These are phyloP conservation scores for Scaptomyza reducta DNA, from an alignment of 2,888 invertebrate species.

Conservation along the genomic window DNA sequence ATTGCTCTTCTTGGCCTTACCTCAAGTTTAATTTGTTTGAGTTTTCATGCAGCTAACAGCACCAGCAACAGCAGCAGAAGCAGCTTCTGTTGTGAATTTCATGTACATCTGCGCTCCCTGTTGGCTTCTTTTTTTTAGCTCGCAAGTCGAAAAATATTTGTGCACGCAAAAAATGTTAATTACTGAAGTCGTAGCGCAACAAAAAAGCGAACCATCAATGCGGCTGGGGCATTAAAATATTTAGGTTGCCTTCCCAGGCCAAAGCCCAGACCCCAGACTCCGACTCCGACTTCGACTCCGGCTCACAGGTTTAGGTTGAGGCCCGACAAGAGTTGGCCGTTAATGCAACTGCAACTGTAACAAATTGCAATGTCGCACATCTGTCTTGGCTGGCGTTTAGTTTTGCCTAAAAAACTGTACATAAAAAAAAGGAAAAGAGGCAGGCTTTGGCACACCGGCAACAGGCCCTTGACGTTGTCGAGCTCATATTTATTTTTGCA, in stretches of 20 bases:
- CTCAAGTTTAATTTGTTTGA: conserved; percentile 76
- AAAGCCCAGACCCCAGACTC: conserved; percentile 11
- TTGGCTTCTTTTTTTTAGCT: conserved; percentile 43
- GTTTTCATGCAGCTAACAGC: conserved; percentile 66
- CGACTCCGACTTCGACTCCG: conserved; percentile 20
- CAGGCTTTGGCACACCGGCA: conserved; percentile 25
- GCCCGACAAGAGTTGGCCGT: conserved; percentile 49
- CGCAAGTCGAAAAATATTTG: conserved; percentile 76
- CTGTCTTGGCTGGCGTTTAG: conserved; percentile 75
- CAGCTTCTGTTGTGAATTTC: conserved; percentile 76
- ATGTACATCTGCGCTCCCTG: conserved; percentile 64
- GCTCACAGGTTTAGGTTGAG: conserved; percentile 28
- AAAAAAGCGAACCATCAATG: conserved; percentile 76
- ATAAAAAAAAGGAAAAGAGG: conserved; percentile 1
- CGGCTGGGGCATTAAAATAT: conserved; percentile 74
- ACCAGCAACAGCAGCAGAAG: conserved; percentile 49
- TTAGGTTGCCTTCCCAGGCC: conserved; percentile 75
- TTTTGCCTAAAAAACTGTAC: conserved; percentile 59
- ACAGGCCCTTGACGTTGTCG: conserved; percentile 54
- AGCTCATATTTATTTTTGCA: conserved; percentile 72
- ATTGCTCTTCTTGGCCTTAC: conserved; percentile 59
- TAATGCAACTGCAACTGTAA: conserved; percentile 78
- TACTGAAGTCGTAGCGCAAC: conserved; percentile 64
- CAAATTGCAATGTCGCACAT: conserved; percentile 78
- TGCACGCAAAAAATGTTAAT: conserved; percentile 80